Evolutionary conservation across 2,113 vertebrate species (phyloP).

Genomic region (Aphyosemion australe): DNA sequence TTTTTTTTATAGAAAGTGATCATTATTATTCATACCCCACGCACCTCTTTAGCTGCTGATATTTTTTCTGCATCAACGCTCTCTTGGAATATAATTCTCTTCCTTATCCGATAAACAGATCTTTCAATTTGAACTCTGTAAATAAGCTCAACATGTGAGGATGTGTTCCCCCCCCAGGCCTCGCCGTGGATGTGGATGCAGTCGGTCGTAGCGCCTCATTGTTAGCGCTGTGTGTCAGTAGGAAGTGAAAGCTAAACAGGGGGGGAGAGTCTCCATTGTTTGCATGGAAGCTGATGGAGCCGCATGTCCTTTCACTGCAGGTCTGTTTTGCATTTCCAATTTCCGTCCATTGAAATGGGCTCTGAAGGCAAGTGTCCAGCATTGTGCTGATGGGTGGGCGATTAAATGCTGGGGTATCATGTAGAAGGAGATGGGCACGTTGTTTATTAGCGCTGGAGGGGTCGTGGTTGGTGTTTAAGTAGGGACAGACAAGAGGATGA

Average conservation of each 20-base stretch:
- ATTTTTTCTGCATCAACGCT: no score
- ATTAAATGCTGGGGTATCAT: conserved; percentile 46
- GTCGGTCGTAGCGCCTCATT: conserved; percentile 62
- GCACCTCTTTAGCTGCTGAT: not conserved
- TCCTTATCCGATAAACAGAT: conserved; percentile 12
- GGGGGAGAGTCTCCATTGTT: conserved; percentile 71
- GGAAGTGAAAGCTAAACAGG: conserved; percentile 70
- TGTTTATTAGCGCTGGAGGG: conserved; percentile 39
- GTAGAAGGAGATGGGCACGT: conserved; percentile 39
- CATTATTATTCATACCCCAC: not conserved
- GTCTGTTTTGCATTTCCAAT: conserved; percentile 72
- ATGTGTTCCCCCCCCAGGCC: conserved; percentile 21
- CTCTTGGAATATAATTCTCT: not conserved
- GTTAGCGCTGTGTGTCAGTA: conserved; percentile 56
- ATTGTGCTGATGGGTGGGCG: conserved; percentile 64
- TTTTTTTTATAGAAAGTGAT: not conserved
- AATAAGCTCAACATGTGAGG: conserved; percentile 1
- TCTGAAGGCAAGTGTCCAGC: conserved; percentile 65
- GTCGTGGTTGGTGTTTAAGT: conserved; percentile 16
- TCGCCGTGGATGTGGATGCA: conserved; percentile 31
- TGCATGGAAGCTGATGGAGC: conserved; percentile 60
- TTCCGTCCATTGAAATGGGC: conserved; percentile 71
- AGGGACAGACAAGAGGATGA: not conserved
- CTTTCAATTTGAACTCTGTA: not conserved
- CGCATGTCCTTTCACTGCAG: conserved; percentile 65